Evolutionary conservation across 2,113 vertebrate species (phyloP).

Genomic region (Camelus dromedarius): DNA sequence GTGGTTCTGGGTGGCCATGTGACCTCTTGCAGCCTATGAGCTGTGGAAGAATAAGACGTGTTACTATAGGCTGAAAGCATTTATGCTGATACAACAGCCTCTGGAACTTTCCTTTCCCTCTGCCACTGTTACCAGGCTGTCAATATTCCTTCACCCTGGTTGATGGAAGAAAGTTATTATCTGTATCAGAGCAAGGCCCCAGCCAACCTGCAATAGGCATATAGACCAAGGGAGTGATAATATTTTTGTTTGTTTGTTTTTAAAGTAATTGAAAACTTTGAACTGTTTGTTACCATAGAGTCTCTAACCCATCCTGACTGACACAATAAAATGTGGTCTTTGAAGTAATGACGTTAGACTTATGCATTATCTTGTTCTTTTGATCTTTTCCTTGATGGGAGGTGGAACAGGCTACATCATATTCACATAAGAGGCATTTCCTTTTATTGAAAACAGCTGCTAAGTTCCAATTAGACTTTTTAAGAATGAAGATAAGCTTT

Average conservation of each 20-base stretch:
- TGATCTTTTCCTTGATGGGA: not conserved
- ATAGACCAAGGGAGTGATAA: not conserved
- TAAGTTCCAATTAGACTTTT: conserved; percentile 51
- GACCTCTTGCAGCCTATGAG: not conserved
- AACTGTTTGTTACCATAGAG: not conserved
- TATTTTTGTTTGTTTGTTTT: not conserved
- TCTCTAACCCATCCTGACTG: not conserved
- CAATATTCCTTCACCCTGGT: not conserved
- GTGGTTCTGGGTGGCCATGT: not conserved
- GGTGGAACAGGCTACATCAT: not conserved
- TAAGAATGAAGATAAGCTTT: conserved; percentile 48
- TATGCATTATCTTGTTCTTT: not conserved
- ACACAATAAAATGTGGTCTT: not conserved
- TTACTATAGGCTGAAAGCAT: not conserved
- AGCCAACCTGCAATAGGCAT: no score
- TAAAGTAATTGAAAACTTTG: not conserved
- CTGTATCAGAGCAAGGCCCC: not conserved
- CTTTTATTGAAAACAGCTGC: conserved; percentile 46
- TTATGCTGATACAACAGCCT: not conserved
- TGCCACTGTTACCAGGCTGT: not conserved
- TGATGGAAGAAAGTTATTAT: not conserved
- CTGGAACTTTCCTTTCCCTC: not conserved
- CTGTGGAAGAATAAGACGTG: not conserved
- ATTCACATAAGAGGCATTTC: conserved; percentile 19
- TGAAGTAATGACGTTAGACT: not conserved